These are phyloP conservation scores for Lacerta viridis DNA, from an alignment of 2,797 vertebrate species.

Conservation along the genomic window DNA sequence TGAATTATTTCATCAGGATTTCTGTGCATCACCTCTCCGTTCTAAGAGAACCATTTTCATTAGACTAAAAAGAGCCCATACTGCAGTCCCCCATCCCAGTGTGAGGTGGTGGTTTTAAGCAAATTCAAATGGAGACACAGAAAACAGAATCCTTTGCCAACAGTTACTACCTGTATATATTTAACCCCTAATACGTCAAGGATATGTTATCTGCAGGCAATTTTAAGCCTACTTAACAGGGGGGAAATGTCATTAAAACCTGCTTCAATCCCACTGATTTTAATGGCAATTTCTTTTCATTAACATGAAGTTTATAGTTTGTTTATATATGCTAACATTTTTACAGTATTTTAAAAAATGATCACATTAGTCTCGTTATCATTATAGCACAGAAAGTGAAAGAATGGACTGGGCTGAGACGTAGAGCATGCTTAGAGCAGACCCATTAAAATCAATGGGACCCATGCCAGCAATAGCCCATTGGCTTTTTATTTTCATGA, in stretches of 20 bases:
- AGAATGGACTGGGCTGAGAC: no score
- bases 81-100: no score
- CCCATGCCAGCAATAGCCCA: no score
- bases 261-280: not conserved
- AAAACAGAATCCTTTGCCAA: not conserved
- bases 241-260: not conserved
- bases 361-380: no score
- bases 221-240: not conserved
- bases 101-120: not conserved
- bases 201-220: not conserved
- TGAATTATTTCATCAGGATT: slow-evolving; percentile 9
- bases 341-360: no score
- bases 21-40: not conserved
- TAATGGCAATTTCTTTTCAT: not conserved
- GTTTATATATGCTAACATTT: no score
- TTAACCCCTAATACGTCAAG: not conserved
- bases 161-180: not conserved
- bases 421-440: no score
- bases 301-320: no score
- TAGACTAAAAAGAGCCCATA: not conserved
- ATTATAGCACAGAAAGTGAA: no score
- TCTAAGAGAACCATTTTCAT: slow-evolving; percentile 8
- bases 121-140: not conserved
- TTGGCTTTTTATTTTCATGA: no score
- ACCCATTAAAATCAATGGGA: no score